Evolutionary conservation across 2,797 vertebrate genomes (phyloP), one percentile per base, ranked within the genome.

Genomic region (Lutjanus argentimaculatus): DNA sequence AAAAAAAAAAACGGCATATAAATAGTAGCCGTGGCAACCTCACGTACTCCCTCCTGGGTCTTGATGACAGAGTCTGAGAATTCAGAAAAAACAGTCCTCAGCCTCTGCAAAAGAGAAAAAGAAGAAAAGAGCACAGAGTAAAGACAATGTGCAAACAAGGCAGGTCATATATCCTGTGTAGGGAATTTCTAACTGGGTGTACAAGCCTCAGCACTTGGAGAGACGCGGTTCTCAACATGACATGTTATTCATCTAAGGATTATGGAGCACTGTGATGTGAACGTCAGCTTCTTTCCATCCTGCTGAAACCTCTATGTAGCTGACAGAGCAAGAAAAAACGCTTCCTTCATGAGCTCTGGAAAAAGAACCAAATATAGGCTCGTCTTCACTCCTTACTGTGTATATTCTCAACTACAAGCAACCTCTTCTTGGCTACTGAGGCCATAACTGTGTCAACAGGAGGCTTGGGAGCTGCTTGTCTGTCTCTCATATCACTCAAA

Each of bases 31-130:
- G 84, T 83, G 92, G 94, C 94, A 94, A 94, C 95, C 84, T 90
- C 93, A 86, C 92, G 75, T 87, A 84, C 89, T 93, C 91, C 86
- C 76, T 92, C 93, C 95, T 43, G 94, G 93, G 92, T 94, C 87
- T 92, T 85, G 90, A 92, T 83, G 55, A 76, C 92, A 85, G 92
- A 89, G 95, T 92, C 86, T 92, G 94, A 95, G 95, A 95, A 86
- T 93, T 93, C 84, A 79, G 88, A 87, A 91, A 95, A 93, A 93
- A 88, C 93, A 91, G 94, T 96, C 93, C 93, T 95, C 95, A 90
- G 95, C 94, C 86, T 94, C 95, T 97, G 83, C 83, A 91, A 59
- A 77, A 68, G 65, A 88, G 52, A 72, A n/a, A 61, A 17, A 55
- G 42, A 53, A 21, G 5, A 15, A 76, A 10, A 63, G 57, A 70